A percentile compares a stretch with the other conserved stretches of the same genome.
phyloP scores from a whole-genome alignment of 2,888 invertebrate species.

The Congeria kusceri region DNA sequence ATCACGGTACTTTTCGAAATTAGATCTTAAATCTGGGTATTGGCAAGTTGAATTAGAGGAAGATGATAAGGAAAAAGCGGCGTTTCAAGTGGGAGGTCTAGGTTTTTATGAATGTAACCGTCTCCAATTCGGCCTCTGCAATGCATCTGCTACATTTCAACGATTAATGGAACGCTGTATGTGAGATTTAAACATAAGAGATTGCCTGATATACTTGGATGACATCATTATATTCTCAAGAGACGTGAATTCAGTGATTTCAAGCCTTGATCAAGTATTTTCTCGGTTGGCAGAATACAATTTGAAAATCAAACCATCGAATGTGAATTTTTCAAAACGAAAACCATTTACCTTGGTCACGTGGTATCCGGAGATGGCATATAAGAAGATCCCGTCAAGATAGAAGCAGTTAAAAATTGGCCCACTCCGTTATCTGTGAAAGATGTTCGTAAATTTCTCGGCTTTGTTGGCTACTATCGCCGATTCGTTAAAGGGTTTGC shows the following conservation, averaged over 20 bases:
- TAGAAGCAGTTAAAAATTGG: constrained; percentile 21
- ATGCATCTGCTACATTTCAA: too few relatives aligned
- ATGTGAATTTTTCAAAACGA: constrained; percentile 33
- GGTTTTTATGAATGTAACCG: constrained; percentile 3
- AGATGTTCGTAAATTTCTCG: constrained; percentile 25
- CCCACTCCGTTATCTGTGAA: constrained; percentile 16
- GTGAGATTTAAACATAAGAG: too few relatives aligned
- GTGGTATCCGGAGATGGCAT: constrained; percentile 25
- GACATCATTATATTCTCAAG: neutral
- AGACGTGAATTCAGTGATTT: neutral
- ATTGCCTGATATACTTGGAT: too few relatives aligned
- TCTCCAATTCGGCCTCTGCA: too few relatives aligned
- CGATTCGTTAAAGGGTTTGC: constrained; percentile 21
- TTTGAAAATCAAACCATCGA: constrained; percentile 22
- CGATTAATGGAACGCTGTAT: too few relatives aligned
- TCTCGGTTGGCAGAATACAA: constrained; percentile 7
- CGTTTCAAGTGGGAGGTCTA: constrained; percentile 17
- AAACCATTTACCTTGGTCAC: constrained; percentile 21
- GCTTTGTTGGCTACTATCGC: constrained; percentile 23
- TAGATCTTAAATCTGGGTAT: constrained; percentile 9
- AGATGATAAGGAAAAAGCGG: constrained; percentile 26
- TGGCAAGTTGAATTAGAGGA: constrained; percentile 23
- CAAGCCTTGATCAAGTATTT: constrained; percentile 7
- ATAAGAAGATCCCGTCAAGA: constrained; percentile 15
- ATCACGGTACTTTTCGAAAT: constrained; percentile 23